phyloP scores from a whole-genome alignment of 2,797 vertebrate species.

The Kryptolebias ocellatus region DNA sequence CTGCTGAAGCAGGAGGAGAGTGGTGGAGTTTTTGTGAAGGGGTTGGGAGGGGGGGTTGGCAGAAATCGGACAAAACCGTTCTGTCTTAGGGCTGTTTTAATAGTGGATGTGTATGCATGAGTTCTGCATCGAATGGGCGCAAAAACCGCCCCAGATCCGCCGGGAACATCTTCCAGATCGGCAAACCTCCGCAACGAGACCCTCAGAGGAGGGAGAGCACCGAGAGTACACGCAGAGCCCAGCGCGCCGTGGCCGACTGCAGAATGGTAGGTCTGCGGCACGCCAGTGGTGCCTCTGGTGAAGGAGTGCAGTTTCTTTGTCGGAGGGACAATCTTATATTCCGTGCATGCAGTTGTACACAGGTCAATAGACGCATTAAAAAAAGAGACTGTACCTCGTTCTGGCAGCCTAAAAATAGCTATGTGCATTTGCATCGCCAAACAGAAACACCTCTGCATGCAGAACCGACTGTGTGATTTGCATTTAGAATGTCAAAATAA shows the following conservation, averaged over 20 bases:
- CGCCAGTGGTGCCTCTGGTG: conserved; percentile 48
- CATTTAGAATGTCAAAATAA: conserved; percentile 31
- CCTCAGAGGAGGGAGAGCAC: conserved; percentile 90
- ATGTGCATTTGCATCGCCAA: conserved; percentile 59
- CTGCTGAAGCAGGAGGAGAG: conserved; percentile 41
- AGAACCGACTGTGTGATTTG: conserved; percentile 51
- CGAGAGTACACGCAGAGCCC: conserved; percentile 86
- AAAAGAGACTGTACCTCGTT: conserved; percentile 42
- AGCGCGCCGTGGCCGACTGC: conserved; percentile 93
- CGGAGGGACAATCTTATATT: conserved; percentile 51
- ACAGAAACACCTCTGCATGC: conserved; percentile 41
- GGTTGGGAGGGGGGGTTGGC: background rate
- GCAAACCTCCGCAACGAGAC: conserved; percentile 86
- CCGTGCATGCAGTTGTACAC: conserved; percentile 56
- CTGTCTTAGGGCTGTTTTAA: conserved; percentile 81
- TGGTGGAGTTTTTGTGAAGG: conserved; percentile 52
- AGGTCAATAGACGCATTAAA: conserved; percentile 2
- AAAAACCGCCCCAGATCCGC: conserved; percentile 94
- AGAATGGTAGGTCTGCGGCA: conserved; percentile 91
- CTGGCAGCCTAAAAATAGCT: conserved; percentile 68
- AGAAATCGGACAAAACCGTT: conserved; percentile 56
- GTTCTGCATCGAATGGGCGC: conserved; percentile 97
- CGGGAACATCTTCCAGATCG: conserved; percentile 92
- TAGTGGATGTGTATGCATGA: conserved; percentile 97
- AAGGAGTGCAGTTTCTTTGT: conserved; percentile 66